A percentile compares a stretch with the other conserved stretches of the same genome.
These are phyloP conservation scores for Eupithecia dodoneata DNA, from an alignment of 2,888 invertebrate species.

Conservation along the genomic window DNA sequence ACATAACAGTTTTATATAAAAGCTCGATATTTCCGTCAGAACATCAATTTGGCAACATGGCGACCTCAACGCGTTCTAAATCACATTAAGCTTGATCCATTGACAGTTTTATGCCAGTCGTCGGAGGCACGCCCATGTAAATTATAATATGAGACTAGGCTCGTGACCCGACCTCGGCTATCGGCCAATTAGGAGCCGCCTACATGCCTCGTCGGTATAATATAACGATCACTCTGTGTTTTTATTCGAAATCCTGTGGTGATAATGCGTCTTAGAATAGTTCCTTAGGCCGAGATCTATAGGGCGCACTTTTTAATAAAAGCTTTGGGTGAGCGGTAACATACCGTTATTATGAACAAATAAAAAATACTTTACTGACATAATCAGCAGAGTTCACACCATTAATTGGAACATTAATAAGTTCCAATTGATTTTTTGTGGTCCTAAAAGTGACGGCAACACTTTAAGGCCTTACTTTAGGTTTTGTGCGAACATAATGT, in stretches of 20 bases:
- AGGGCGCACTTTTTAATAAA: background rate
- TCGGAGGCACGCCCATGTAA: constrained; percentile 43
- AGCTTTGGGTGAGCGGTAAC: background rate
- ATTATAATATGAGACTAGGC: constrained; percentile 43
- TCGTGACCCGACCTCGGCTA: constrained; percentile 42
- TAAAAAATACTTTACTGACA: background rate
- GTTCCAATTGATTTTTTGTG: too few relatives aligned
- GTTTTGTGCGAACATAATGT: too few relatives aligned
- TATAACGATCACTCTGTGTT: constrained; percentile 22
- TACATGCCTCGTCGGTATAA: constrained; percentile 37
- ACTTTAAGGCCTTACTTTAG: too few relatives aligned
- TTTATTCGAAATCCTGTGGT: constrained; percentile 31
- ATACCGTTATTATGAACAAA: background rate
- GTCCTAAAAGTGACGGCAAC: too few relatives aligned
- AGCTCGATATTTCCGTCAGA: constrained; percentile 25
- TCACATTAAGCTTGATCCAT: constrained; percentile 41
- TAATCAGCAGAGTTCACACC: background rate
- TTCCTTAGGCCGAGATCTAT: constrained; percentile 23
- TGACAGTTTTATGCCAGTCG: constrained; percentile 43
- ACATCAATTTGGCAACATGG: constrained; percentile 29
- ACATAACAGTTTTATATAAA: constrained; percentile 25
- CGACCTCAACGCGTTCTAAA: constrained; percentile 32
- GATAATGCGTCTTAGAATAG: constrained; percentile 32
- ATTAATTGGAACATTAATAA: too few relatives aligned
- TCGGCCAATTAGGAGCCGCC: constrained; percentile 44